These are phyloP conservation scores for Semnornis frantzii DNA, from an alignment of 2,113 vertebrate species.

Conservation along the genomic window DNA sequence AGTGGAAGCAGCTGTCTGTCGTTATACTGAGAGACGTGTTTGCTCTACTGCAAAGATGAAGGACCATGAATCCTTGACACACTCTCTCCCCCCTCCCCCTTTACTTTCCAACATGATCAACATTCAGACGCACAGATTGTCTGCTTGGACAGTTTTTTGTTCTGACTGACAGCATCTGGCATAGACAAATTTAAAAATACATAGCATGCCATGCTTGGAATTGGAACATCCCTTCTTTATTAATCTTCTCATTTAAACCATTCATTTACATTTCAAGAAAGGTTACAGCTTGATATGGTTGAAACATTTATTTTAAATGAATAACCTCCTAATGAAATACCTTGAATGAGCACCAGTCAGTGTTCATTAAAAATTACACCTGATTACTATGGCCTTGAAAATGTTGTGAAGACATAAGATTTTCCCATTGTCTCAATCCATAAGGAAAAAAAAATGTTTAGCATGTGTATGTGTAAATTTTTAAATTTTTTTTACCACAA, in stretches of 20 bases:
- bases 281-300: conserved; percentile 79
- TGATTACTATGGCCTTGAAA: conserved; percentile 79
- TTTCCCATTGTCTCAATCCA: conserved; percentile 74
- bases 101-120: conserved; percentile 90
- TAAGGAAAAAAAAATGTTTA: conserved; percentile 39
- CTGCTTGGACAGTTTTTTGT: conserved; percentile 91
- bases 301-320: conserved; percentile 81
- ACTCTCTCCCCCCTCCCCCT: conserved; percentile 83
- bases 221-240: conserved; percentile 83
- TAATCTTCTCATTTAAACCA: conserved; percentile 83
- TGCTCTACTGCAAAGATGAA: conserved; percentile 99
- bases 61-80: conserved; percentile 99
- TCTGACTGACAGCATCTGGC: conserved; percentile 98
- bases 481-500: conserved; percentile 17
- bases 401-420: conserved; percentile 59
- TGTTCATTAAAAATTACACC: conserved; percentile 80
- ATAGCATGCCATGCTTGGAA: conserved; percentile 84
- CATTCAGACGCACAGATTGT: conserved; percentile 98
- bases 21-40: conserved; percentile 98
- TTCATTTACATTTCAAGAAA: conserved; percentile 86
- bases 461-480: neutral
- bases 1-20: conserved; percentile 99
- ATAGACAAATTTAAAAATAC: conserved; percentile 90
- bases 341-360: conserved; percentile 76
- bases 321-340: conserved; percentile 82